phyloP scores from a whole-genome alignment of 2,797 vertebrate species.

The Nasua narica region DNA sequence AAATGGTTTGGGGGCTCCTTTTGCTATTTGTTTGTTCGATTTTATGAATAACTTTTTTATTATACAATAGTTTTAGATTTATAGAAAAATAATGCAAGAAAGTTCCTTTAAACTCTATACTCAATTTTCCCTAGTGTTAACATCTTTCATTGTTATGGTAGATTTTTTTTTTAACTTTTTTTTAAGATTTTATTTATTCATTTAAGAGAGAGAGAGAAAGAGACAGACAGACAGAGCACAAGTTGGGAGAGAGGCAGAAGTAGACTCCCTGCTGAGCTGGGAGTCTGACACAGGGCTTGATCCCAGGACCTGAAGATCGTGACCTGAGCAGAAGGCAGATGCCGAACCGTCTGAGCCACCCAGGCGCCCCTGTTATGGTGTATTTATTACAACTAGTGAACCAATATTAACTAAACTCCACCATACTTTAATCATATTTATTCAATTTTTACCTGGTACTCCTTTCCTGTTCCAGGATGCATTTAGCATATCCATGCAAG shows the following conservation, averaged over 20 bases:
- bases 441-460: not conserved
- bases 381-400: not conserved
- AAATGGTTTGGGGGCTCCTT: not conserved
- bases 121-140: not conserved
- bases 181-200: too few species aligned
- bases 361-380: too few species aligned
- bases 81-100: not conserved
- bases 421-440: not conserved
- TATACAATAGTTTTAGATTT: conserved; percentile 3
- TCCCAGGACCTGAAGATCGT: too few species aligned
- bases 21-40: not conserved
- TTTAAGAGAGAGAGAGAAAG: too few species aligned
- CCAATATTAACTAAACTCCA: not conserved
- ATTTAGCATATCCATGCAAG: too few species aligned
- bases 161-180: not conserved
- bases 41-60: not conserved
- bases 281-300: too few species aligned
- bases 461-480: not conserved
- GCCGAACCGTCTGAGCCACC: too few species aligned
- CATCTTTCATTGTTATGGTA: not conserved
- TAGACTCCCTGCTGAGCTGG: too few species aligned
- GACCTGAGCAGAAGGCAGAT: too few species aligned
- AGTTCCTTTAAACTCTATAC: not conserved
- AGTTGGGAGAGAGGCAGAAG: too few species aligned
- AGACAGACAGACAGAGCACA: too few species aligned